phyloP scores from a whole-genome alignment of 37 sponge, comb jelly and placozoan genomes.

The Geodia barretti region DNA sequence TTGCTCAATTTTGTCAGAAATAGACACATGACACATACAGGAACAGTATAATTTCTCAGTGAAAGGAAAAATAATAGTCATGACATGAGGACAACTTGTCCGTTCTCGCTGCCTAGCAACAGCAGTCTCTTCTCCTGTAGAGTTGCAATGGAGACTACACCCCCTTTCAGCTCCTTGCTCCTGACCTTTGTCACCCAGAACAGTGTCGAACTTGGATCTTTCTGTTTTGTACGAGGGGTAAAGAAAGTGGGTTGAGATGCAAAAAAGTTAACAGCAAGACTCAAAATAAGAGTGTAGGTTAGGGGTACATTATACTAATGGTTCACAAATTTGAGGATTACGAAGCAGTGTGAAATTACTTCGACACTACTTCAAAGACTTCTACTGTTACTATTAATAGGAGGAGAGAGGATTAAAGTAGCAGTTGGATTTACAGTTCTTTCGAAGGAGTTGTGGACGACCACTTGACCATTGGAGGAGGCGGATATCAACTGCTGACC shows the following conservation, averaged over 20 bases:
- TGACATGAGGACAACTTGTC: conserved; percentile 69
- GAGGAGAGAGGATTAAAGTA: too few relatives aligned
- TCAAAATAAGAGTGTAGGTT: too few relatives aligned
- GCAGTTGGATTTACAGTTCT: conserved; percentile 43
- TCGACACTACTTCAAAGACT: background rate
- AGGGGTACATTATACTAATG: too few relatives aligned
- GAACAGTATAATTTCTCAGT: too few relatives aligned
- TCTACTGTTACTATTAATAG: background rate
- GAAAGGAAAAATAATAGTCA: too few relatives aligned
- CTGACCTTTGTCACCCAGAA: conserved; percentile 9
- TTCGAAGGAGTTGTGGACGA: conserved; percentile 60
- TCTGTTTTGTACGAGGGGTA: background rate
- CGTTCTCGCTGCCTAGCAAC: conserved; percentile 69
- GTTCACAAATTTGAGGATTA: too few relatives aligned
- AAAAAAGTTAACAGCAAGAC: background rate
- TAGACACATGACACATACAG: too few relatives aligned
- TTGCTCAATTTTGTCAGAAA: too few relatives aligned
- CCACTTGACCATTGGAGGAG: conserved; percentile 41
- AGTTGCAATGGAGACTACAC: conserved; percentile 26
- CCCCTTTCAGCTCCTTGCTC: conserved; percentile 31
- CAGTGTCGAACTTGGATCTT: background rate
- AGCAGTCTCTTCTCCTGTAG: conserved; percentile 68
- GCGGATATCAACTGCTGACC: conserved; percentile 64
- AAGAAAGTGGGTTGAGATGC: background rate
- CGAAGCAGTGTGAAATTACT: too few relatives aligned